Percentiles rank a stretch among this genome's conserved stretches.
These are phyloP conservation scores for Cataglyphis cursor DNA, from an alignment of 2,888 invertebrate genomes.

Conservation along the genomic window DNA sequence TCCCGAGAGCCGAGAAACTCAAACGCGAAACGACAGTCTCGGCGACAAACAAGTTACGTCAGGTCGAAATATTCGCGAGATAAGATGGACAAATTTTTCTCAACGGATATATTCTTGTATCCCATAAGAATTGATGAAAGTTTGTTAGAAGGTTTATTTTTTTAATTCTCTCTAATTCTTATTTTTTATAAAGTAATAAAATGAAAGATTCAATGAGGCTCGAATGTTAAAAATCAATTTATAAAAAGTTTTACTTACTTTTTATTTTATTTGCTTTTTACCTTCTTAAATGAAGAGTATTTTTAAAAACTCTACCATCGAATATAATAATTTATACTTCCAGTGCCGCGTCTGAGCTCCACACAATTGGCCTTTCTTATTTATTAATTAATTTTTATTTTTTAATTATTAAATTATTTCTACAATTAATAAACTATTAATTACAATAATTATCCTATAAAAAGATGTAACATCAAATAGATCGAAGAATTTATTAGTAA, in stretches of 20 bases:
- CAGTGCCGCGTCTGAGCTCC: too few species aligned
- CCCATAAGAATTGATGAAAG: background rate
- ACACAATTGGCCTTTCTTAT: too few species aligned
- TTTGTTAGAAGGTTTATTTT: background rate
- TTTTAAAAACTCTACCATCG: too few species aligned
- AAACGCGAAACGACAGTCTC: slow-evolving; percentile 1
- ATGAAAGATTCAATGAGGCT: too few species aligned
- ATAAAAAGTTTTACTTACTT: too few species aligned
- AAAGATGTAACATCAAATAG: background rate
- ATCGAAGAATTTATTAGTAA: background rate
- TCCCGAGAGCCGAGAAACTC: background rate
- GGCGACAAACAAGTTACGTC: background rate
- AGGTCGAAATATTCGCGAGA: slow-evolving; percentile 10
- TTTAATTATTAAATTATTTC: background rate
- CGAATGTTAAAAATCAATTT: too few species aligned
- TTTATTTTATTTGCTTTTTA: too few species aligned
- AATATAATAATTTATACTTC: too few species aligned
- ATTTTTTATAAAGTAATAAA: too few species aligned
- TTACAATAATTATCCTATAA: background rate
- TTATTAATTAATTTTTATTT: too few species aligned
- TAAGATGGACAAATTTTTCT: background rate
- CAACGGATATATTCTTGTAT: background rate
- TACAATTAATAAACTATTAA: background rate
- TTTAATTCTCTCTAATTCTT: background rate
- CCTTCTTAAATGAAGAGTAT: too few species aligned